Percentiles rank a stretch among this genome's conserved stretches.
Evolutionary conservation across 2,888 invertebrate species (phyloP).

Genomic region (Antheraea yamamai): DNA sequence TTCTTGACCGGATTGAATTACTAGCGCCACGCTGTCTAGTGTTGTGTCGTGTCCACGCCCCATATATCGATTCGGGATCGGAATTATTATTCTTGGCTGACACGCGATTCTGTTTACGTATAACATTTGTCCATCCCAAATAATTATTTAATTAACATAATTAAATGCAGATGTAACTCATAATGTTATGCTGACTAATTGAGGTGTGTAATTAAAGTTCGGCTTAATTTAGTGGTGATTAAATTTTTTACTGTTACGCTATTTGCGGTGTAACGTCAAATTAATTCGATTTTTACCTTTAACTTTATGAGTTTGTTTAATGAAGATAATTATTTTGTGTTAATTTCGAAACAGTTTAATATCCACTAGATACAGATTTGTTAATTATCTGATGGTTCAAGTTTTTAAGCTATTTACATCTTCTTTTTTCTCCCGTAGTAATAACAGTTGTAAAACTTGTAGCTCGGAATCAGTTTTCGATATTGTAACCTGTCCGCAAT

Average conservation of each 20-base stretch:
- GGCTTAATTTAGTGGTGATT: slow-evolving; percentile 1
- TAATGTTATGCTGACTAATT: slow-evolving; percentile 32
- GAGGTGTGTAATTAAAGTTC: neutral
- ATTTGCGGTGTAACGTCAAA: neutral
- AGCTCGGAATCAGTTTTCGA: too few species aligned
- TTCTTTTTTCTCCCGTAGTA: too few species aligned
- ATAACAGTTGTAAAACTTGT: too few species aligned
- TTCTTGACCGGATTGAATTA: slow-evolving; percentile 67
- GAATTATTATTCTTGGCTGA: slow-evolving; percentile 33
- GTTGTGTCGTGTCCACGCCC: slow-evolving; percentile 40
- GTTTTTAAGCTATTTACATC: too few species aligned
- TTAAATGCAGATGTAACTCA: slow-evolving; percentile 28
- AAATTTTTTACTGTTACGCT: neutral
- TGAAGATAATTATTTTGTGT: neutral
- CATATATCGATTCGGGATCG: slow-evolving; percentile 47
- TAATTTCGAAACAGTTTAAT: neutral
- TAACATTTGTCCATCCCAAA: slow-evolving; percentile 30
- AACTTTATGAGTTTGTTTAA: neutral
- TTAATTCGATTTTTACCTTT: slow-evolving; percentile 2
- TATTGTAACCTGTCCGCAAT: too few species aligned
- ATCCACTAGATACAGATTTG: neutral
- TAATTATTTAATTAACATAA: slow-evolving; percentile 29
- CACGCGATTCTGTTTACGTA: slow-evolving; percentile 34
- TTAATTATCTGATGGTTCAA: too few species aligned
- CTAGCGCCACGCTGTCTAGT: slow-evolving; percentile 68